phyloP scores from a whole-genome alignment of 2,113 vertebrate genomes.

The Bufo gargarizans region DNA sequence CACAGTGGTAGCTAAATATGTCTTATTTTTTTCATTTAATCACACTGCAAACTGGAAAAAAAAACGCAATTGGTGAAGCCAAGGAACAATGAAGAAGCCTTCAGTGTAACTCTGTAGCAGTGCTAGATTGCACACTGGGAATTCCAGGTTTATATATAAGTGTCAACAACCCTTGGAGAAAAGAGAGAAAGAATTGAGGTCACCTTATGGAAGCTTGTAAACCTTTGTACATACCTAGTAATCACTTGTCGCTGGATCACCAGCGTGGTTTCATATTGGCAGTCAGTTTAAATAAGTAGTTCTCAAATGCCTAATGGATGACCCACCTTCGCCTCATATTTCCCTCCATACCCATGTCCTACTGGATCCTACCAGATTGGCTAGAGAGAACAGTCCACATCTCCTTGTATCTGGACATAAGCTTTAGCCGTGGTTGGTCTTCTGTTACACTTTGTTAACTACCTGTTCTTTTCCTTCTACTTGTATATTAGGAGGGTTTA shows the following conservation, averaged over 20 bases:
- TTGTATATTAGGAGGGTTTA: not conserved
- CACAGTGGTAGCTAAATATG: not conserved
- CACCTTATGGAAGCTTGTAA: conserved; percentile 26
- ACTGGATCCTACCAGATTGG: not conserved
- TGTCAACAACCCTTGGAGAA: conserved; percentile 63
- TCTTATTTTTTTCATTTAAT: conserved; percentile 68
- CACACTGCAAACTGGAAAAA: conserved; percentile 63
- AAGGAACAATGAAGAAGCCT: conserved; percentile 73
- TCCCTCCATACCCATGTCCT: not conserved
- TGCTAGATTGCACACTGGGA: conserved; percentile 76
- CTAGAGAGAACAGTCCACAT: not conserved
- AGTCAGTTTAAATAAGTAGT: conserved; percentile 3
- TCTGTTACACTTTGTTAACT: not conserved
- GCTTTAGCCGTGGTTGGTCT: not conserved
- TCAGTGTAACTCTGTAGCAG: conserved; percentile 68
- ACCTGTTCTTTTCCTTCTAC: not conserved
- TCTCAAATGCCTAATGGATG: conserved; percentile 17
- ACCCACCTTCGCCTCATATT: not conserved
- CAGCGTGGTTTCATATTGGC: conserved; percentile 41
- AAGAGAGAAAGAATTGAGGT: conserved; percentile 37
- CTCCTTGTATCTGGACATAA: too few relatives aligned
- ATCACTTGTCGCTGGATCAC: conserved; percentile 49
- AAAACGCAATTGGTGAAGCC: conserved; percentile 64
- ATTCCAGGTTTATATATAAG: conserved; percentile 74
- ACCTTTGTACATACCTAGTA: conserved; percentile 52